Percentiles rank a stretch among this genome's conserved stretches.
Evolutionary conservation across 2,113 vertebrate species (phyloP).

Genomic region (Chloebia gouldiae): DNA sequence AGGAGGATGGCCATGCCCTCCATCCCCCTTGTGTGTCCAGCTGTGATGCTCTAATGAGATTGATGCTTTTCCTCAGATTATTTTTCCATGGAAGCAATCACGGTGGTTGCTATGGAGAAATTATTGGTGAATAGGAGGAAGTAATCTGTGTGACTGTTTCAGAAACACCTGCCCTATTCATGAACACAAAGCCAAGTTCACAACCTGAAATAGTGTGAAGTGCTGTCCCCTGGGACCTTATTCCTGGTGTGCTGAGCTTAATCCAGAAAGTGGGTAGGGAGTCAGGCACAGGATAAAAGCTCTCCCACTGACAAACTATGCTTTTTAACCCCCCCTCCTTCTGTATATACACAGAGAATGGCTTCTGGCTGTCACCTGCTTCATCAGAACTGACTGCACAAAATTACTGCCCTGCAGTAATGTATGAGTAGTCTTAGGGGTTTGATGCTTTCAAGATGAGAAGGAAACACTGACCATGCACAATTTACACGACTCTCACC

Average conservation of each 20-base stretch:
- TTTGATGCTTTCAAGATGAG: background rate
- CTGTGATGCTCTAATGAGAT: background rate
- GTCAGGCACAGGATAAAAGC: background rate
- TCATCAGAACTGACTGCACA: background rate
- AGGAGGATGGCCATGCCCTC: background rate
- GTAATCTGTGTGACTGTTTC: background rate
- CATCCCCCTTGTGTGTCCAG: slow-evolving; percentile 22
- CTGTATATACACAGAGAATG: background rate
- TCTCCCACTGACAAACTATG: background rate
- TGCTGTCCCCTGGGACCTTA: background rate
- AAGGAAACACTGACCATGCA: background rate
- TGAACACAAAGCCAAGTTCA: slow-evolving; percentile 15
- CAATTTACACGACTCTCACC: background rate
- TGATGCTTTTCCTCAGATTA: slow-evolving; percentile 41
- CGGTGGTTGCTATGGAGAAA: background rate
- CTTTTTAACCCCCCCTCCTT: background rate
- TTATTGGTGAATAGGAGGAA: slow-evolving; percentile 29
- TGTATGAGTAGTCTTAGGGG: background rate
- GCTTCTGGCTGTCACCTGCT: background rate
- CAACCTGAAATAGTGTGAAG: background rate
- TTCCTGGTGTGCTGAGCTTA: background rate
- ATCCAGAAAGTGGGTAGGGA: background rate
- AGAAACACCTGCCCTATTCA: slow-evolving; percentile 42
- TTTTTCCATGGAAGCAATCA: background rate
- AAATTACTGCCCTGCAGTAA: background rate